phyloP scores from a whole-genome alignment of 2,888 invertebrate species.

The Agrotis exclamationis region DNA sequence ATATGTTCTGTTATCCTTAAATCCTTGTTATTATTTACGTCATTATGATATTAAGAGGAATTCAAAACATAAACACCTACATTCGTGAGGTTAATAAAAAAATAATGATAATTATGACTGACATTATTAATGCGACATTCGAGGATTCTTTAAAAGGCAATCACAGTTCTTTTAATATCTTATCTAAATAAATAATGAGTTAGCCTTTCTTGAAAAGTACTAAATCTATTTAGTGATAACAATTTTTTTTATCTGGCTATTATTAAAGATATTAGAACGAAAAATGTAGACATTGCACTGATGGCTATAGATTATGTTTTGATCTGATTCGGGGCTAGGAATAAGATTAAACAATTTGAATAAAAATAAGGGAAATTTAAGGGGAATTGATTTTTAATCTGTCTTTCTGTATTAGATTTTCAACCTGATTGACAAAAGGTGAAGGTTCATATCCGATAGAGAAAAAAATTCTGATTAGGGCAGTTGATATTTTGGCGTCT shows the following conservation, averaged over 20 bases:
- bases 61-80: background rate
- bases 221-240: slow-evolving; percentile 28
- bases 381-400: no score
- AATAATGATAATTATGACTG: background rate
- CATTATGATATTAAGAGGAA: slow-evolving; percentile 10
- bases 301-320: no score
- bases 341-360: no score
- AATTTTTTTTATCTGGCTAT: slow-evolving; percentile 17
- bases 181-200: slow-evolving; percentile 51
- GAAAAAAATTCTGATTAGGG: no score
- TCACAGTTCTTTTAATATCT: slow-evolving; percentile 22
- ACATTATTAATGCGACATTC: background rate
- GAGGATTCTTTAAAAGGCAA: slow-evolving; percentile 10
- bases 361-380: no score
- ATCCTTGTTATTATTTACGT: background rate
- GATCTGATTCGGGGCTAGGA: no score
- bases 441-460: no score
- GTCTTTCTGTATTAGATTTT: no score
- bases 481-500: no score
- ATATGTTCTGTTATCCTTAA: background rate
- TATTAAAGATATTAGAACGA: background rate
- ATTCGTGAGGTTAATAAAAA: slow-evolving; percentile 7
- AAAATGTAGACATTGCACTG: background rate
- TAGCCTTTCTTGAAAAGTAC: slow-evolving; percentile 26
- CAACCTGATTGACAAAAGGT: no score